Evolutionary conservation across 2,797 vertebrate species (phyloP).

Genomic region (Heterohyrax brucei): DNA sequence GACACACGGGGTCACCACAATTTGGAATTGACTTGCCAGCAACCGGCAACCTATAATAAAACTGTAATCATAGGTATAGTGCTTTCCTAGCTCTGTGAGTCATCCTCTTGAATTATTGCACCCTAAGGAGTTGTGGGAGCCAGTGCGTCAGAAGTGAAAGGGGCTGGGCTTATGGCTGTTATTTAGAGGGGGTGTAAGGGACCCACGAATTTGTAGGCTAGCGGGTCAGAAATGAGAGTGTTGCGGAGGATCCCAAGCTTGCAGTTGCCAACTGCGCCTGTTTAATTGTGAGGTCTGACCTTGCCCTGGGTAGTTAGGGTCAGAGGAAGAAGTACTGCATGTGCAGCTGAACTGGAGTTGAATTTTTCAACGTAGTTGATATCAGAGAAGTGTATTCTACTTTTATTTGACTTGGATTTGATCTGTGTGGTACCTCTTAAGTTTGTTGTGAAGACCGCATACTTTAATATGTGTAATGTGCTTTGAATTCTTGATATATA

Average conservation of each 20-base stretch:
- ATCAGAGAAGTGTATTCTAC: neutral
- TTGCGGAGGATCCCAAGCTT: neutral
- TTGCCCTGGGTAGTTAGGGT: neutral
- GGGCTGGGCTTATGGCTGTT: neutral
- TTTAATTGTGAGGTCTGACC: neutral
- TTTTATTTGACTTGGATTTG: neutral
- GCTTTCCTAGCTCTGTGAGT: neutral
- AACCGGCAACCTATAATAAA: neutral
- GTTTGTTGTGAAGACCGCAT: neutral
- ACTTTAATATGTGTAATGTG: neutral
- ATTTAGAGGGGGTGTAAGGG: neutral
- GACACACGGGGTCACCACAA: neutral
- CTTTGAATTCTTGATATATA: neutral
- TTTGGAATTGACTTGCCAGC: neutral
- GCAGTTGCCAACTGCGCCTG: neutral
- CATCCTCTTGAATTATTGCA: accelerated
- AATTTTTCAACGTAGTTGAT: neutral
- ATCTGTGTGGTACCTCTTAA: neutral
- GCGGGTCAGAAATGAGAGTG: neutral
- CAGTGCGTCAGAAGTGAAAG: neutral
- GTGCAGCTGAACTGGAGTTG: neutral
- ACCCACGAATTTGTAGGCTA: neutral
- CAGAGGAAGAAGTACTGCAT: neutral
- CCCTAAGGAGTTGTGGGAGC: neutral
- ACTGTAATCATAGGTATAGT: neutral